phyloP scores from a whole-genome alignment of 2,888 invertebrate genomes.

The Archips xylosteana region DNA sequence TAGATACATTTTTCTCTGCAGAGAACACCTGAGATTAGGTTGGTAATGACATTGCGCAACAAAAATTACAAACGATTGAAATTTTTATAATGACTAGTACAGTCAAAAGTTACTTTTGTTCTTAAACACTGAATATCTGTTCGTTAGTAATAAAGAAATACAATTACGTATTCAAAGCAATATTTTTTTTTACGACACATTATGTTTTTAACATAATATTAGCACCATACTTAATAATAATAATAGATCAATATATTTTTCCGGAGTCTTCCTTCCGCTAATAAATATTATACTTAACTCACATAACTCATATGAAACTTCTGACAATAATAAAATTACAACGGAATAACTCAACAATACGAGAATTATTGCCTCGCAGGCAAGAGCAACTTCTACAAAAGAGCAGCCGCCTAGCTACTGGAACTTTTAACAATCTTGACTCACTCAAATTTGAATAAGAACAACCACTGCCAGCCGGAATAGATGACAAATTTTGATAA shows the following conservation, averaged over 20 bases:
- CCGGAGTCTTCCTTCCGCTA: slow-evolving; percentile 28
- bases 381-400: slow-evolving; percentile 45
- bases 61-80: neutral
- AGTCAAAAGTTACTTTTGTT: neutral
- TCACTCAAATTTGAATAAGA: slow-evolving; percentile 42
- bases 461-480: slow-evolving; percentile 31
- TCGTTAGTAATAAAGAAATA: neutral
- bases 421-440: slow-evolving; percentile 41
- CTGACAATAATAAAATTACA: slow-evolving; percentile 31
- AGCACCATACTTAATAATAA: slow-evolving; percentile 6
- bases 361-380: slow-evolving; percentile 43
- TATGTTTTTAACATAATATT: slow-evolving; percentile 26
- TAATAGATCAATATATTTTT: slow-evolving; percentile 24
- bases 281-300: slow-evolving; percentile 6
- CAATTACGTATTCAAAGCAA: neutral
- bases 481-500: slow-evolving; percentile 48
- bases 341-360: slow-evolving; percentile 44
- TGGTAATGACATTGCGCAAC: neutral
- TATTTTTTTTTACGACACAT: too few species aligned
- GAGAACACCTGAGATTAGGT: neutral
- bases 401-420: slow-evolving; percentile 42
- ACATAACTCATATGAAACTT: slow-evolving; percentile 31
- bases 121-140: neutral
- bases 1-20: slow-evolving; percentile 2
- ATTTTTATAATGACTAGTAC: neutral